Conservation (phyloP, 2,797 vertebrate genomes). For the Peromyscus aztecus region DNA sequence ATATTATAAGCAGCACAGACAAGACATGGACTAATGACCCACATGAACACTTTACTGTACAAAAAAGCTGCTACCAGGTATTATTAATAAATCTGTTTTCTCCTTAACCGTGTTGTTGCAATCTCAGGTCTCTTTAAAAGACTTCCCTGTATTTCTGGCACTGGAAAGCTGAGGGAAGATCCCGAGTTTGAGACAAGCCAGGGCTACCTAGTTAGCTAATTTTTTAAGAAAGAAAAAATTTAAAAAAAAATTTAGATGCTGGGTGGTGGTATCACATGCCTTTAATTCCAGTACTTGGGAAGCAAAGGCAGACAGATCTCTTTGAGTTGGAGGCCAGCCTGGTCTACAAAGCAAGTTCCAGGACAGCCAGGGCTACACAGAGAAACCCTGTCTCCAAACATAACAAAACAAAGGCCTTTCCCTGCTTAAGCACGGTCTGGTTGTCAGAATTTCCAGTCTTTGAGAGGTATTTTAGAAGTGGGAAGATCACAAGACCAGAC, state of each 20-base stretch:
- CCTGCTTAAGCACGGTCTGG: not conserved
- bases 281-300: not conserved
- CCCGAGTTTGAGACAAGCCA: not conserved
- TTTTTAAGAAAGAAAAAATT: not conserved
- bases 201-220: not conserved
- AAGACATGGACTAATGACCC: not conserved
- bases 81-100: slow-evolving; percentile 2
- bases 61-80: not conserved
- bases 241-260: not conserved
- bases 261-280: not conserved
- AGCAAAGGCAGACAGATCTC: not conserved
- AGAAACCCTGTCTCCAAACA: not conserved
- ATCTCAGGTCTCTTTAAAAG: not conserved
- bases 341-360: not conserved
- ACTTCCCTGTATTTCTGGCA: not conserved
- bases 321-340: not conserved
- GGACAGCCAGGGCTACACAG: not conserved
- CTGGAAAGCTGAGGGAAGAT: not conserved
- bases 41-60: not conserved
- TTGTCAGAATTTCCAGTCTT: not conserved
- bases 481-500: not conserved
- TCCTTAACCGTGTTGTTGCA: not conserved
- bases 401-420: not conserved
- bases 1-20: not conserved
- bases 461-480: not conserved